Base-by-base conservation (phyloP, 2,888 invertebrate species). In the Papilio demoleus region DNA sequence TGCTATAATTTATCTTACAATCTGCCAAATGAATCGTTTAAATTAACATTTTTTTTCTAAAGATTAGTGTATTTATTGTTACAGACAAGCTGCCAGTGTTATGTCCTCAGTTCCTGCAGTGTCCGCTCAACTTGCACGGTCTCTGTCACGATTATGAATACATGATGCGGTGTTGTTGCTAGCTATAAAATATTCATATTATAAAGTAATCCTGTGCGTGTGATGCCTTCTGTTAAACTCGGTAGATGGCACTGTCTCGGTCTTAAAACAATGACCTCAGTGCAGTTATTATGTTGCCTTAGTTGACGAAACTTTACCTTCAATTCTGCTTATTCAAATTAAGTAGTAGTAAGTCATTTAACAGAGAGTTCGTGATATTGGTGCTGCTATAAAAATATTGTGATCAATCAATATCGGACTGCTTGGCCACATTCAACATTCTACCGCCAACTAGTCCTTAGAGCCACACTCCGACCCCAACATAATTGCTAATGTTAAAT, bases 111-210 rank as follows among this genome's bases (percentile, higher is more conserved):
- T 88, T 89, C 72, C 80, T 95, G 50, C 90, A 91, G 62, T 95
- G 95, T 74, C 95, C 95, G 0, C 79, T 93, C 17, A 94, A 94
- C 76, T 79, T 91, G 38, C 90, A 93, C 74, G 93, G 93, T 0
- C 84, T 95, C 0, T 95, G 95, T 70, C 90, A 93, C 75, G 94
- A 94, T 82, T 95, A 94, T 75, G 94, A 94, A 71, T 95, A 94
- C 72, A 95, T 95, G 94, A 92, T 94, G 90, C 80, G 93, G 68
- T 95, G 95, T 76, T 95, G 95, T 73, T 95, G 95, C 76, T 93
- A 73, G 77, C 3, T 22, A 27, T 0, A 40, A 11, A 27, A 34
- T 45, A 71, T 27, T 9, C 31, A 6, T 31, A 31, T n/a, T n/a
- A n/a, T n/a, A n/a, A n/a, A n/a, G n/a, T n/a, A n/a, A n/a, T n/a